Conservation (phyloP, 1,140 invertebrate genomes). For the Meloidogyne hapla region DNA sequence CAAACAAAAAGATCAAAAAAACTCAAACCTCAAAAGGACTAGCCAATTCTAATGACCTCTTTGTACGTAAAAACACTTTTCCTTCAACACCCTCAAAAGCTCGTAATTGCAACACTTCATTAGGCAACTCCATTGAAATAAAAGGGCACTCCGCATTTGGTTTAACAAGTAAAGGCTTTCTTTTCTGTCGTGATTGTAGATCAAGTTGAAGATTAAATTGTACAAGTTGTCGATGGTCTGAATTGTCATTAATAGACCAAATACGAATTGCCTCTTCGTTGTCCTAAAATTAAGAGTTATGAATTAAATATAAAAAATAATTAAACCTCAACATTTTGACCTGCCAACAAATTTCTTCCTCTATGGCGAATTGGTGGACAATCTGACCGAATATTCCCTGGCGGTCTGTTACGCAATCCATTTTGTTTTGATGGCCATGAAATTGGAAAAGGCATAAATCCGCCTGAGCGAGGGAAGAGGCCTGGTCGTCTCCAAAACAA, state of each 20-base stretch:
- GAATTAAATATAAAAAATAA: background rate
- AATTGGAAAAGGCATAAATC: slow-evolving; percentile 8
- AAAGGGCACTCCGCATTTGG: background rate
- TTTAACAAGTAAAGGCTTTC: background rate
- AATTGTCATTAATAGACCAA: slow-evolving; percentile 22
- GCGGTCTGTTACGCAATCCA: slow-evolving; percentile 14
- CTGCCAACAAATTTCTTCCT: slow-evolving; percentile 19
- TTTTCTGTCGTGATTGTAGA: slow-evolving; percentile 27
- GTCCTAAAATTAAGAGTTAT: background rate
- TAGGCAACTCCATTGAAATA: slow-evolving; percentile 5
- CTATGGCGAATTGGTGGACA: slow-evolving; percentile 20
- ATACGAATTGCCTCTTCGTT: slow-evolving; percentile 6
- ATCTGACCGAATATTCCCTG: slow-evolving; percentile 14
- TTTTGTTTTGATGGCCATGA: background rate
- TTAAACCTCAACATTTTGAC: slow-evolving; percentile 13
- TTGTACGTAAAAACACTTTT: slow-evolving; percentile 16
- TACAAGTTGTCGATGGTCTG: slow-evolving; percentile 12
- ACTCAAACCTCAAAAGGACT: slow-evolving; percentile 10
- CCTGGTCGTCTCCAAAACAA: slow-evolving; percentile 21
- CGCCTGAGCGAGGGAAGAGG: background rate
- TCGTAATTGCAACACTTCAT: slow-evolving; percentile 8
- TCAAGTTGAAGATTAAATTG: slow-evolving; percentile 58
- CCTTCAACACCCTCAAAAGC: background rate
- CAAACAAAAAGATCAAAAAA: background rate
- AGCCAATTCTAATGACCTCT: slow-evolving; percentile 12